Base-by-base conservation (phyloP, 2,888 invertebrate genomes). In the Tridacna crocea region DNA sequence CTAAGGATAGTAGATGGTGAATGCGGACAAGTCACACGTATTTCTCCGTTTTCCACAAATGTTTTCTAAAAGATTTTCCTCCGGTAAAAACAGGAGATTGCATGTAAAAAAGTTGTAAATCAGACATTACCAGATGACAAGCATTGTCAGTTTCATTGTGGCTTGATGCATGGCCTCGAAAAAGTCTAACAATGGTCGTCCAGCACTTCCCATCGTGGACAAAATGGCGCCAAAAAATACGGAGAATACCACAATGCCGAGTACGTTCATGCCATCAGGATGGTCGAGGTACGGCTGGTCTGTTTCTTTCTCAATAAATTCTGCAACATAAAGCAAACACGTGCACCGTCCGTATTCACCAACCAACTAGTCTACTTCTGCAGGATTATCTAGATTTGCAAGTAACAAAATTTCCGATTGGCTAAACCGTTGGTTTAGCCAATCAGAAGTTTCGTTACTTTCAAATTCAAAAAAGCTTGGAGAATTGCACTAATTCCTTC, bases 71-170 rank as follows among this genome's bases (percentile, higher is more conserved):
- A n/a, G n/a, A n/a, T n/a, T n/a, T n/a, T n/a, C n/a, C n/a, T n/a
- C n/a, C n/a, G n/a, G n/a, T n/a, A 51, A 11, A 51, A 51, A 51
- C 51, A 51, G 51, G 51, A 51, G 51, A 51, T 51, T 13, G 51
- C 51, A 51, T n/a, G n/a, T 36, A 4, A 36, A 36, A 36, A 8
- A 36, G 36, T 36, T 36, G 36, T 36, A 8, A 55, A 55, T 11
- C 0, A 65, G 24, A 12, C 47, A 22, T 60, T 94, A 98, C 98
- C 98, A 99, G 94, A 99, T 98, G 85, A 99, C 98, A 97, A 98
- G 97, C 82, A 97, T 97, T 75, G 99, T 99, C 86, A 99, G 97
- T 80, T 97, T 97, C 98, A 99, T 98, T 96, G 98, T 98, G 22
- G 98, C 97, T 92, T 98, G 97, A 47, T 98, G 97, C 12, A 99